Evolutionary conservation across 1,140 invertebrate genomes (phyloP).

Genomic region (Drosophila rufa): DNA sequence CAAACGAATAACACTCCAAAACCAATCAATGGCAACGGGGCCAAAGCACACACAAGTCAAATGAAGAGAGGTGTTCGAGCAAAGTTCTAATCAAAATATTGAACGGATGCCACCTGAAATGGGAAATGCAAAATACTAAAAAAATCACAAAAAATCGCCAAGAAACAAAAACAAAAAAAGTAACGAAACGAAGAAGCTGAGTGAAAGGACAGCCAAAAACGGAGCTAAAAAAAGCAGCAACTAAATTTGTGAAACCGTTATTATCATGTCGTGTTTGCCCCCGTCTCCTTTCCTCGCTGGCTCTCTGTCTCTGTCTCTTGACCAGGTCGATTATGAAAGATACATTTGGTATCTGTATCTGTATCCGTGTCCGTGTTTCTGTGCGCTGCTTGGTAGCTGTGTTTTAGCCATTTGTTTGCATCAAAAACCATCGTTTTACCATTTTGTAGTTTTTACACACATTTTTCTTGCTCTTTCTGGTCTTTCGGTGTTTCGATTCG

Average conservation of each 20-base stretch:
- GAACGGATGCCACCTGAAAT: conserved; percentile 5
- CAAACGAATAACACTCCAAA: conserved; percentile 15
- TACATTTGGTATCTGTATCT: conserved; percentile 28
- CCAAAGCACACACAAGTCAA: conserved; percentile 7
- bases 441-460: conserved; percentile 44
- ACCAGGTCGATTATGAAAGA: conserved; percentile 48
- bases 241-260: conserved; percentile 57
- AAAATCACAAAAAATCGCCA: conserved; percentile 4
- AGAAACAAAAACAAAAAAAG: conserved; percentile 31
- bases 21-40: conserved; percentile 1
- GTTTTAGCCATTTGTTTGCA: conserved; percentile 45
- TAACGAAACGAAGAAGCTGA: conserved; percentile 15
- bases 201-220: conserved; percentile 30
- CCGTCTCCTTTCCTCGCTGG: conserved; percentile 1
- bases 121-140: conserved; percentile 10
- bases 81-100: conserved; percentile 34
- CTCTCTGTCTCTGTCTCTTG: conserved; percentile 16
- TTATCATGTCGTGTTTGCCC: conserved; percentile 43
- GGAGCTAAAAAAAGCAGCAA: conserved; percentile 17
- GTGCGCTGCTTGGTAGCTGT: conserved; percentile 20
- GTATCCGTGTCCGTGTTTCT: conserved; percentile 5
- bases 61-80: conserved; percentile 19
- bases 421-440: conserved; percentile 47
- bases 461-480: conserved; percentile 32
- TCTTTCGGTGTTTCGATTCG: conserved; percentile 35